Evolutionary conservation across 2,888 invertebrate species (phyloP), one percentile per base, ranked within the genome.

Genomic region (Nomada ferruginata): DNA sequence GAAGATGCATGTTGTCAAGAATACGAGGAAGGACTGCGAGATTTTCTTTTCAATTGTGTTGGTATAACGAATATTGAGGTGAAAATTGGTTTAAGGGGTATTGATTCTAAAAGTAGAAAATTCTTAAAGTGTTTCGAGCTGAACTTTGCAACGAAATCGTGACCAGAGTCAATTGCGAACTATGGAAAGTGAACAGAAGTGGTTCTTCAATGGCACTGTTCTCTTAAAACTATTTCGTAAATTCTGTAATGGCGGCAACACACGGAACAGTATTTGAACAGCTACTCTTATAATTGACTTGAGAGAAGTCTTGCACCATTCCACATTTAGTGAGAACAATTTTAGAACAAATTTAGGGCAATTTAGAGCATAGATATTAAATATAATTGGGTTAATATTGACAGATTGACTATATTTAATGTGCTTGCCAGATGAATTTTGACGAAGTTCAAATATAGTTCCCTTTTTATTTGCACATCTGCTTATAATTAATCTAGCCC

Each of bases 171-270:
- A 66, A 53, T 66, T 20, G 66, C 36, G 3, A 53, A 52, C 29
- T 53, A 20, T 36, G 36, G 36, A 36, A 36, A 36, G 36, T 36
- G 36, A 36, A 7, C 36, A 36, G 4, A 66, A 66, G 66, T 20
- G 66, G 52, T 66, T 66, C 36, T 52, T 52, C 47, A 47, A 18
- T 26, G 10, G 47, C 29, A 15, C 26, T 29, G 5, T 29, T 47
- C 29, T 66, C 52, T 66, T 36, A 36, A 53, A 36, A 36, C 52
- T 66, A 36, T 53, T 66, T n/a, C 36, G 7, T 15, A 36, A 66
- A 29, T 36, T 7, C 4, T 1, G 29, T 53, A 53, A 66, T 29
- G 20, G 52, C 2, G 18, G 23, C 10, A 23, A 44, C 44, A 10
- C 63, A 63, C 63, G 63, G 44, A 64, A 36, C 36, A 20, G 44